Conservation (phyloP, 2,797 vertebrate genomes). For the Brachymystax lenok region DNA sequence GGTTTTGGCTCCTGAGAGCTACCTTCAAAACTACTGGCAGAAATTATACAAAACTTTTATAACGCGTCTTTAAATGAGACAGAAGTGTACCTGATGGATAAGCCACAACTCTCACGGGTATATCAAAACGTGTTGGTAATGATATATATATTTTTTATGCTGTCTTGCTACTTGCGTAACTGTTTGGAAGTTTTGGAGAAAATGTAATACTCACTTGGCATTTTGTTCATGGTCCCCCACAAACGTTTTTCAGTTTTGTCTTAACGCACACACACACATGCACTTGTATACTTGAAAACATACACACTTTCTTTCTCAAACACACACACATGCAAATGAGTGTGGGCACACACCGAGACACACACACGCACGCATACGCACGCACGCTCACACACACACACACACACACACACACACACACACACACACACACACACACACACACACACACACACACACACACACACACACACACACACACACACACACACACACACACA, state of each 20-base stretch:
- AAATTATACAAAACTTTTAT: too few relatives aligned
- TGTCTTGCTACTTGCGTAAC: not conserved
- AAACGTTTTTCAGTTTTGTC: conserved; percentile 9
- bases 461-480: not conserved
- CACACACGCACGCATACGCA: not conserved
- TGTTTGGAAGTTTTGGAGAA: not conserved
- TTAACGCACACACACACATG: not conserved
- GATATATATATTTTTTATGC: not conserved
- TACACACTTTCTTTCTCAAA: not conserved
- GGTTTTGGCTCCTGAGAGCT: too few relatives aligned
- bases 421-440: conserved; percentile 17
- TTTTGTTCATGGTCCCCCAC: not conserved
- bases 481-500: not conserved
- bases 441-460: not conserved
- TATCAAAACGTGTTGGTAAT: not conserved
- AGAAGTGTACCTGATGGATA: not conserved
- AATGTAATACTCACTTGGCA: not conserved
- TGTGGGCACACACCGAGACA: not conserved
- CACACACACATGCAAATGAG: not conserved
- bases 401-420: conserved; percentile 12
- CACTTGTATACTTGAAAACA: not conserved
- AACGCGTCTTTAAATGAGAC: too few relatives aligned
- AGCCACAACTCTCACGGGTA: not conserved
- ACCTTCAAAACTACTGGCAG: too few relatives aligned
- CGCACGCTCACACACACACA: not conserved